These are phyloP conservation scores for Puntigrus tetrazona DNA, from an alignment of 2,113 vertebrate genomes.

Conservation along the genomic window DNA sequence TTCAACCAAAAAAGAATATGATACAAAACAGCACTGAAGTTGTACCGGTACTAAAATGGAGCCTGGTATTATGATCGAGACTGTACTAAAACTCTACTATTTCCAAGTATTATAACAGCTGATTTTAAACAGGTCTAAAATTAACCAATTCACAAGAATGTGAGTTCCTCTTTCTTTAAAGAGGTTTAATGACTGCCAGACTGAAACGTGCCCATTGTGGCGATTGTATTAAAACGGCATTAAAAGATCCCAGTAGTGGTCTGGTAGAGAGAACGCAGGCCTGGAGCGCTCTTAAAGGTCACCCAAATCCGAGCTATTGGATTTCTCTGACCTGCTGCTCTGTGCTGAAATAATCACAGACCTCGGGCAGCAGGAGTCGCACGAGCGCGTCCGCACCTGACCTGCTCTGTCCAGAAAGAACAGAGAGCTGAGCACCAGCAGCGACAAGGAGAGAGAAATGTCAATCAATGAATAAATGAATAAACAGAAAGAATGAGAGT, in stretches of 20 bases:
- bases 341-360: constrained; percentile 32
- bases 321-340: constrained; percentile 32
- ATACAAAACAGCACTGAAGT: background rate
- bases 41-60: background rate
- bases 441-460: constrained; percentile 26
- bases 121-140: background rate
- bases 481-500: constrained; percentile 13
- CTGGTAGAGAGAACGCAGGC: background rate
- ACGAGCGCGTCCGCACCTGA: constrained; percentile 1
- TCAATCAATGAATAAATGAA: constrained; percentile 20
- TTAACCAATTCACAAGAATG: background rate
- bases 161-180: background rate
- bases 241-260: constrained; percentile 14
- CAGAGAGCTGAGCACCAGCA: background rate
- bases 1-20: background rate
- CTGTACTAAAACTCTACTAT: background rate
- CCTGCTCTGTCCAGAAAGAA: constrained; percentile 11
- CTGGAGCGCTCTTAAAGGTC: constrained; percentile 30
- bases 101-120: background rate
- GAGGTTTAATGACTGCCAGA: background rate
- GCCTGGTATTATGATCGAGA: background rate
- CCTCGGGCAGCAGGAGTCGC: constrained; percentile 15
- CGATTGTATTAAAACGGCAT: constrained; percentile 24
- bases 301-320: constrained; percentile 20
- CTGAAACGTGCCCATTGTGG: background rate